Conservation (phyloP, 30 jellyfish, hydroid and myxozoan genomes). For the Hydractinia echinata region DNA sequence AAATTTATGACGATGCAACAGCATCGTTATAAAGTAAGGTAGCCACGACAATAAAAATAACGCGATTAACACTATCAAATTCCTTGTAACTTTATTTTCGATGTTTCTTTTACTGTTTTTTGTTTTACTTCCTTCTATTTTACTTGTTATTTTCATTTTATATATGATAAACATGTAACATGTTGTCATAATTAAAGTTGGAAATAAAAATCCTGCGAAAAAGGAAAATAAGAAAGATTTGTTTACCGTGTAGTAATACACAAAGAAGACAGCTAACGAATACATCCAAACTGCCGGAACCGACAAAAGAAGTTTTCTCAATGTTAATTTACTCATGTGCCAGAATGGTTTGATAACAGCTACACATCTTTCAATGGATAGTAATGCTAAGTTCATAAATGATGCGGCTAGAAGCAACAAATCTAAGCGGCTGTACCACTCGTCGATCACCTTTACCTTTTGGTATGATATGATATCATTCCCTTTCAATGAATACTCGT, state of each 20-base stretch:
- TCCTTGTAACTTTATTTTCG: constrained; percentile 16
- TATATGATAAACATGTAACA: background rate
- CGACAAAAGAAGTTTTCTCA: background rate
- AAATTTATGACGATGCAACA: background rate
- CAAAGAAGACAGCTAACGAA: background rate
- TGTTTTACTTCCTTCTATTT: background rate
- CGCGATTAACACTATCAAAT: background rate
- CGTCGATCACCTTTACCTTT: background rate
- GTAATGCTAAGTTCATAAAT: constrained; percentile 12
- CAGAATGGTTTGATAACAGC: constrained; percentile 27
- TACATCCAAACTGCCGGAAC: constrained; percentile 26
- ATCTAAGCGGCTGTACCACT: constrained; percentile 11
- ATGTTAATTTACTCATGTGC: constrained; percentile 3
- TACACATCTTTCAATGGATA: constrained; percentile 19
- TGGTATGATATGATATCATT: background rate
- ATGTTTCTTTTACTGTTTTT: background rate
- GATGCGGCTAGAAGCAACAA: constrained; percentile 9
- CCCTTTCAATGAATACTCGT: constrained; percentile 7
- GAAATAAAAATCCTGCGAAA: background rate
- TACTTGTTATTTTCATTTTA: constrained; percentile 4
- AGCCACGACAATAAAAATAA: constrained; percentile 6
- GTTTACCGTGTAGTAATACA: background rate
- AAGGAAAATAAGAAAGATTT: background rate
- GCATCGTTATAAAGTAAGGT: constrained; percentile 1
- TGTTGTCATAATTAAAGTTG: background rate